Base-by-base conservation (phyloP, 1,140 invertebrate genomes). In the Aphaenogaster rudis region DNA sequence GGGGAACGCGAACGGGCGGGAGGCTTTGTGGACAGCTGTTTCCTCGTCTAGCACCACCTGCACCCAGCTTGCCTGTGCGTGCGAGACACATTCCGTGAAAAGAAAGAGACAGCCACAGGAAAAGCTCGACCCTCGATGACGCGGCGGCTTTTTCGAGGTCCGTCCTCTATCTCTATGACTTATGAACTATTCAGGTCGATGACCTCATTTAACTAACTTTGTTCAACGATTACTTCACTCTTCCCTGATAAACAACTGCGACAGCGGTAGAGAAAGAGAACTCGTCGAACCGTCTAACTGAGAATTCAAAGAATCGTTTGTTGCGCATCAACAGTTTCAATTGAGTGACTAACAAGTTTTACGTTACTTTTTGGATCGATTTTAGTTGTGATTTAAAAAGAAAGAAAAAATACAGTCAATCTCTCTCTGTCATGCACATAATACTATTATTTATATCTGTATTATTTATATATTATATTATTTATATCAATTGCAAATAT, bases 11-110 rank as follows among this genome's bases (percentile, higher is more conserved):
- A 21, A 21, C 36, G 52, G 50, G n/a, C 42, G 76, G 64, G 66
- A 28, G 66, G 66, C 80, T 82, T 79, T 82, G 77, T 79, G 82
- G 90, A 93, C 93, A 93, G 93, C 92, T 94, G 93, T 87, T 93
- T 88, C 71, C 91, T 86, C 86, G 63, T 87, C 74, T 90, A 85
- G 63, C 85, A 87, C 85, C 93, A 94, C 94, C 94, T 94, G 94
- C 89, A 89, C 88, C 91, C 93, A 88, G 93, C 90, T 92, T 84
- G 48, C 72, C n/a, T 50, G 87, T 77, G 72, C 82, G 72, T 17
- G 71, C 21, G 54, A 7, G 48, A 39, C 50, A 66, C 45, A 79
- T 45, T 48, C 54, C 33, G 11, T 3, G 39, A 39, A 86, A 33
- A 42, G 82, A 52, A 8, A 82, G 45, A 61, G 67, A 82, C 8